These are phyloP conservation scores for Elysia crispata DNA, from an alignment of 2,888 invertebrate species.

Conservation along the genomic window DNA sequence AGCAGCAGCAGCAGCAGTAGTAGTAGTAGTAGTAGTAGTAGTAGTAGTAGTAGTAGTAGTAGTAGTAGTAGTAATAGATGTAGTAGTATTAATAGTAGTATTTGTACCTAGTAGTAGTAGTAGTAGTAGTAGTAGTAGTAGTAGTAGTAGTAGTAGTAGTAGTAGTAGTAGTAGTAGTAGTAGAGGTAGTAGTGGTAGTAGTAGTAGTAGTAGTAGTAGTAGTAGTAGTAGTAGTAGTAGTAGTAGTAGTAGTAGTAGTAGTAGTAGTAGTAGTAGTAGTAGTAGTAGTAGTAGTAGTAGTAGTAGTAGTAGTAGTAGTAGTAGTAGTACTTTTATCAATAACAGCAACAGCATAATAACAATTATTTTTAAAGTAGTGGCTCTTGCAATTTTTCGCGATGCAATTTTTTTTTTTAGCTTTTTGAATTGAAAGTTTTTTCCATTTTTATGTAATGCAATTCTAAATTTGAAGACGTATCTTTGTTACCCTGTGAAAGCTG, in stretches of 20 bases:
- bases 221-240: not conserved
- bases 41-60: slow-evolving; percentile 9
- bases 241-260: not conserved
- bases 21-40: slow-evolving; percentile 9
- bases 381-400: not conserved
- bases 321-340: not conserved
- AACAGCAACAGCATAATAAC: not conserved
- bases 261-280: no score
- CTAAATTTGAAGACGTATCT: no score
- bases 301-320: not conserved
- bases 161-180: not conserved
- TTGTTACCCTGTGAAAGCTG: no score
- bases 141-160: not conserved
- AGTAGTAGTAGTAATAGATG: no score
- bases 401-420: no score
- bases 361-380: slow-evolving; percentile 21
- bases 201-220: slow-evolving; percentile 10
- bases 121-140: slow-evolving; percentile 9
- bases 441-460: no score
- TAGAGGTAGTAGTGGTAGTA: slow-evolving; percentile 6
- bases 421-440: no score
- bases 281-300: not conserved
- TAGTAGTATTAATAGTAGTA: no score
- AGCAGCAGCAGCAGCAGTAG: not conserved
- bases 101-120: no score